Evolutionary conservation across 2,888 invertebrate species (phyloP), one percentile per base, ranked within the genome.

Genomic region (Leptinotarsa rubiginosa): DNA sequence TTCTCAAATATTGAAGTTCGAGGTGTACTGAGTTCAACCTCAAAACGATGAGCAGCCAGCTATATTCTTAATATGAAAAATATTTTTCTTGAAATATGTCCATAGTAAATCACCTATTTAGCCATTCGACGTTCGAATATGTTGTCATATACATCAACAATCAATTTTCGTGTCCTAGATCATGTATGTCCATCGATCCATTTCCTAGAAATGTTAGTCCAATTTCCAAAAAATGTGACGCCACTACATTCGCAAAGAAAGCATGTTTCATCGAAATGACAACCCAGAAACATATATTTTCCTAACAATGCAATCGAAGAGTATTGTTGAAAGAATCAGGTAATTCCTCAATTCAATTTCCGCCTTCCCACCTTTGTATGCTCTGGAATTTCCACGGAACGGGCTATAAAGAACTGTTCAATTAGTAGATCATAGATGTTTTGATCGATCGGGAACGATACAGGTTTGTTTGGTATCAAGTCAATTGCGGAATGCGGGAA

Each of bases 301-400:
- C 7, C 2, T 12, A 7, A 52, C 7, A 20, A 56, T 20, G 49
- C 62, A 69, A 25, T 59, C 22, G 25, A n/a, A 20, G 41, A 41
- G 16, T 25, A 70, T 70, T 41, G 47, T 25, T 72, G 65, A 72
- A 72, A 56, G 56, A 66, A 67, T 67, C 20, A 15, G 41, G 16
- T 66, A 71, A 56, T 65, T 71, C 54, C 64, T 31, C 54, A 31
- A 13, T 59, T 69, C 69, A 71, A 75, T 71, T 75, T 75, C 71
- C 75, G 69, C 68, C 47, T 69, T 56, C 69, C 56, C 75, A 72
- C 75, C 75, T 75, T 75, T 75, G 68, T 75, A 56, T 71, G 12
- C 41, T 41, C 12, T 41, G 10, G 41, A 41, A 20, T 31, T 62
- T 65, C 56, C 70, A 22, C 68, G 65, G 68, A 72, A 75, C 56